phyloP scores from a whole-genome alignment of 2,113 vertebrate genomes.

The Phalacrocorax pelagicus region DNA sequence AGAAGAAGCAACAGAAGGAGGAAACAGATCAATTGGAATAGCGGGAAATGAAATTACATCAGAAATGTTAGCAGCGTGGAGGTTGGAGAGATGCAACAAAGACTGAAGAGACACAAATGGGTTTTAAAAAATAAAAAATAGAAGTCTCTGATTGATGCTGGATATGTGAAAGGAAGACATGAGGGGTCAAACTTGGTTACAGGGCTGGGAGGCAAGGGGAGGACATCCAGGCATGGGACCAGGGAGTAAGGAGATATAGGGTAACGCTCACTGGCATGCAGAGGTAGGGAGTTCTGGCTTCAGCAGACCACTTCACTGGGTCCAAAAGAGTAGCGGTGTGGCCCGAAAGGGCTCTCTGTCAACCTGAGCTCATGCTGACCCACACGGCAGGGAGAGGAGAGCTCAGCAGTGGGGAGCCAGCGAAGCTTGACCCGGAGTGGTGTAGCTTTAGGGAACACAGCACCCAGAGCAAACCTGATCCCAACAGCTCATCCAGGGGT shows the following conservation, averaged over 20 bases:
- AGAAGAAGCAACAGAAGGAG: background rate
- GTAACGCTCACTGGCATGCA: rapidly evolving
- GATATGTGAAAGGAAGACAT: background rate
- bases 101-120: background rate
- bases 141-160: background rate
- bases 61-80: background rate
- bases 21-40: background rate
- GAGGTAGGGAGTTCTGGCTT: background rate
- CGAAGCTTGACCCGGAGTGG: rapidly evolving
- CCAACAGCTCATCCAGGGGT: background rate
- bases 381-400: background rate
- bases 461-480: background rate
- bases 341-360: background rate
- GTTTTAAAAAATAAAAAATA: background rate
- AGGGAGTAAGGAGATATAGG: background rate
- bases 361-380: background rate
- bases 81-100: background rate
- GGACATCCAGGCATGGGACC: rapidly evolving
- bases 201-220: background rate
- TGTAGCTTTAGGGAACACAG: background rate
- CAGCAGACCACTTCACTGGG: background rate
- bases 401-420: rapidly evolving
- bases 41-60: background rate
- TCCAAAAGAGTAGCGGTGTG: background rate
- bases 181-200: background rate